Evolutionary conservation across 2,113 vertebrate species (phyloP), one percentile per base, ranked within the genome.

Genomic region (Rousettus leschenaultii): DNA sequence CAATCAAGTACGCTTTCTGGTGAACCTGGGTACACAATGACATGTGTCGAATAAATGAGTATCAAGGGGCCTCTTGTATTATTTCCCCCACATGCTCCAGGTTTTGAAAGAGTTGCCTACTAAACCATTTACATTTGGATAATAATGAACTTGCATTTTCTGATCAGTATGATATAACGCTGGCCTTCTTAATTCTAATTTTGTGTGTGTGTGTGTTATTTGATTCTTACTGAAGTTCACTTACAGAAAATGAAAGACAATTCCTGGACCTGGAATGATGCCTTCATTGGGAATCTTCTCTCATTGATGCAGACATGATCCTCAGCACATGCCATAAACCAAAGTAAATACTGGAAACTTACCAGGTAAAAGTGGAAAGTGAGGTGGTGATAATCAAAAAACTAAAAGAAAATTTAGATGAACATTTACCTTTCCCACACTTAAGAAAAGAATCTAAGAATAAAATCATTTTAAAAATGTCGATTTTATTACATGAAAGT

Each of bases 361-460:
- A 70, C 84, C 48, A 70, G 30, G 7, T 92, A 77, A 90, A 28
- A 87, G 3, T 48, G 77, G 26, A 73, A 88, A 48, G 26, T 12
- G 1, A 82, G 88, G 55, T 8, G 30, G 22, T 59, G 48, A 6
- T 40, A 86, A 89, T 80, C 70, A 66, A 75, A 78, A 91, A 86
- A 63, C 19, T 73, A 70, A 89, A 88, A 40, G 66, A 95, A 94
- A 75, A 71, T 83, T 24, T 84, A 63, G 19, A 13, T 71, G 48
- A 94, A 79, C 89, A 65, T 63, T 51, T 70, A 70, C 55, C 22
- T 84, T 63, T 18, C 40, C n/a, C 21, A 83, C 30, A 82, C 43
- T 92, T 90, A 71, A 94, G 45, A 95, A 89, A 88, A 21, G 10
- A 95, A 77, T 70, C 33, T 59, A 80, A 88, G 40, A 30, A 82